These are phyloP conservation scores for Montipora sp. DNA, from an alignment of 64 coral and sea anemone genomes.

Conservation along the genomic window DNA sequence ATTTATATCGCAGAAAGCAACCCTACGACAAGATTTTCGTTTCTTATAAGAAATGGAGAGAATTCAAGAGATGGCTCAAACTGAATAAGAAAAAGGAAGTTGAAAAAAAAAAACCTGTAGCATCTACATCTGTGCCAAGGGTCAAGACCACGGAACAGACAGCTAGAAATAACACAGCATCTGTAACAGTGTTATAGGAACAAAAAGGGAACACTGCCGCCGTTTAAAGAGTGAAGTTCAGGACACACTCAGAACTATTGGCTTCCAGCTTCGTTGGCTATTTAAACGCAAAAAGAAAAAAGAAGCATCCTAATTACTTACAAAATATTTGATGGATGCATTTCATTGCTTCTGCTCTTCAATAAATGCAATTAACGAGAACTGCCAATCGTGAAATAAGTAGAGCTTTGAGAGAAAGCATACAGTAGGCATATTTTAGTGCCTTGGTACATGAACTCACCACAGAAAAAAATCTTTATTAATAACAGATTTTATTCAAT, in stretches of 20 bases:
- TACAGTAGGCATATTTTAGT: constrained; percentile 46
- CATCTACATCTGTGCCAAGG: not conserved
- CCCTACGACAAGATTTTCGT: constrained; percentile 38
- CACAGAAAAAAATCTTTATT: not conserved
- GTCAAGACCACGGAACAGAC: not conserved
- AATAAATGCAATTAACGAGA: not conserved
- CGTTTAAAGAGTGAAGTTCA: no score
- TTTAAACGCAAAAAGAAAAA: not conserved
- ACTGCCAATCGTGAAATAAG: not conserved
- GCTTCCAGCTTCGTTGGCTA: no score
- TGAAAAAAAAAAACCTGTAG: not conserved
- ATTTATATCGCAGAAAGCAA: constrained; percentile 20
- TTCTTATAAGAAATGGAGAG: constrained; percentile 49
- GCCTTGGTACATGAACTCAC: not conserved
- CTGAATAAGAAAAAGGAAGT: constrained; percentile 22
- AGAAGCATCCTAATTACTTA: not conserved
- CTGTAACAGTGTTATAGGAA: not conserved
- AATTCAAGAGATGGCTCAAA: constrained; percentile 57
- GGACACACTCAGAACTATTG: no score
- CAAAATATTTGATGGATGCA: no score
- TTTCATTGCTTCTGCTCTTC: not conserved
- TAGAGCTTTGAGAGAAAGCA: constrained; percentile 19
- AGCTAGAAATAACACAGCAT: not conserved
- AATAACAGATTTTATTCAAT: not conserved
- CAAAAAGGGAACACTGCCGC: no score